Base-by-base conservation (phyloP, 2,888 invertebrate genomes). In the Homarus gammarus region DNA sequence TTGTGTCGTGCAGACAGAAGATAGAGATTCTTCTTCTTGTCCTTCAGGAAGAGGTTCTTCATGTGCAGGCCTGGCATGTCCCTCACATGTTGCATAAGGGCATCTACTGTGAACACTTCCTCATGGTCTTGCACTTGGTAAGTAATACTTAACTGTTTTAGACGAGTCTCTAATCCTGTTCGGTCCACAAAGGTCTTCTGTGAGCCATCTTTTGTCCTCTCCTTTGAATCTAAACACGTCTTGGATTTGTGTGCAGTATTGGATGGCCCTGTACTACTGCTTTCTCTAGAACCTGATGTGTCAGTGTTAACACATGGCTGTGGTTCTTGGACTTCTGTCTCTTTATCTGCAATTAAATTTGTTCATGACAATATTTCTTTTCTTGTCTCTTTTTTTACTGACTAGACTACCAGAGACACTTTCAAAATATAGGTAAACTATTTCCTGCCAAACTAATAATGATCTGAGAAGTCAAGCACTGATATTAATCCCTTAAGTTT, bases 31-130 rank as follows among this genome's bases (percentile, higher is more conserved):
- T 93, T 93, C 81, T 91, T 90, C 92, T 94, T 94, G 93, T 94
- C 94, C 86, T 92, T 92, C 36, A 94, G 92, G 90, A 94, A 94
- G 2, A 94, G 93, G 91, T 94, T 94, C 92, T 94, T 94, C 44
- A 93, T 93, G 90, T 93, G 93, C 64, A 93, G 92, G 5, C 94
- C 94, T 1, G 93, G 92, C 49, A 93, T 73, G 36, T 18, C 64
- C 6, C 33, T n/a, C 12, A 94, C 92, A 84, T 93, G 92, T 8
- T 93, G 93, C 90, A 94, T 92, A 82, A 94, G 93, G 75, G 93
- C 93, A 79, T 94, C 94, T 5, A 94, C 94, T n/a, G 94, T 94
- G 89, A 93, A 94, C 1, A 94, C 94, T 75, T 84, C 92, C 38
- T 91, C 79, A 79, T 92, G 92, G 36, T 91, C 87, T n/a, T 75